These are phyloP conservation scores for Alentia gelatinosa DNA, from an alignment of 2,888 invertebrate genomes.

Conservation along the genomic window DNA sequence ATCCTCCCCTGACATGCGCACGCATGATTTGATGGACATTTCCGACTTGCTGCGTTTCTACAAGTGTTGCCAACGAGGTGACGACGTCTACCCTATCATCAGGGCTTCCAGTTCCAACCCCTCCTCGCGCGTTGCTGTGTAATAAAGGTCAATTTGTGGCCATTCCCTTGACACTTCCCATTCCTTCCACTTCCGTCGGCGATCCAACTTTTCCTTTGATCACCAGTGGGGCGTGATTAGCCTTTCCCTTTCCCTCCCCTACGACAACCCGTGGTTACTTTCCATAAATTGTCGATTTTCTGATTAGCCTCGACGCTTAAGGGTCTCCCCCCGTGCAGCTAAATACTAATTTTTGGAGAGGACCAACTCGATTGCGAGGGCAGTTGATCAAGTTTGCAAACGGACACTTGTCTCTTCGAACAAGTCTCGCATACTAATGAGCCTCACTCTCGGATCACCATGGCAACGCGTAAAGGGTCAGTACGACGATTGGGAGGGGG, in stretches of 20 bases:
- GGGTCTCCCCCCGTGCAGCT: neutral
- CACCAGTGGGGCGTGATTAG: neutral
- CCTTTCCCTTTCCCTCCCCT: neutral
- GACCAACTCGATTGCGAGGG: neutral
- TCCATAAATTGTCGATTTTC: neutral
- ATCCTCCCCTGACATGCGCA: neutral
- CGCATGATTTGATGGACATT: neutral
- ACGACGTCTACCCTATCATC: neutral
- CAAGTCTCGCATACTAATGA: neutral
- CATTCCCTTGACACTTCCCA: neutral
- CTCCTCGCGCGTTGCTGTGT: neutral
- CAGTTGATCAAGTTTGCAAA: slow-evolving; percentile 16
- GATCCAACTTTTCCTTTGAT: slow-evolving; percentile 10
- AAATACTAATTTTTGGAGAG: neutral
- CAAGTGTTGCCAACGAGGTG: neutral
- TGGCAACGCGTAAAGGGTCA: neutral
- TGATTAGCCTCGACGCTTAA: neutral
- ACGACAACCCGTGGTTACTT: neutral
- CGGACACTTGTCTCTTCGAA: neutral
- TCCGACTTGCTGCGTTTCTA: neutral
- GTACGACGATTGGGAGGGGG: neutral
- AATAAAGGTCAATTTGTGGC: slow-evolving; percentile 11
- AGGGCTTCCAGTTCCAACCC: neutral
- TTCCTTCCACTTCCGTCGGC: neutral
- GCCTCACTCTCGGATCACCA: neutral